Percentiles rank a stretch among this genome's conserved stretches.
phyloP scores from a whole-genome alignment of 2,888 invertebrate species.

The Nowickia ferox region DNA sequence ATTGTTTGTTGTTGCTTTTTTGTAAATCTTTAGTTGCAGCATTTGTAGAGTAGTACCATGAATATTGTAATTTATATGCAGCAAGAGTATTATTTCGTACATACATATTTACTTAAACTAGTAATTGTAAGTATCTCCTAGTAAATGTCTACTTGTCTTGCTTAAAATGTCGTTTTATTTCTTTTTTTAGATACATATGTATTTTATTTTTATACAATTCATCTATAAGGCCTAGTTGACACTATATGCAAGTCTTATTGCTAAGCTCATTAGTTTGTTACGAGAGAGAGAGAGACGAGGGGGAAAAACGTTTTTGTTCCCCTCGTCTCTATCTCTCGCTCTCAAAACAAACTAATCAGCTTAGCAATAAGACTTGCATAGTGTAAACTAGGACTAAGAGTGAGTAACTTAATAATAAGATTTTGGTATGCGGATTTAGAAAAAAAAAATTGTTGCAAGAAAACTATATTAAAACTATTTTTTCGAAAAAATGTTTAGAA shows the following conservation, averaged over 20 bases:
- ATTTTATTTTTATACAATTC: not conserved
- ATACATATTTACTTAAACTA: conserved; percentile 9
- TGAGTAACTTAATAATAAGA: conserved; percentile 23
- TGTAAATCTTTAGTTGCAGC: not conserved
- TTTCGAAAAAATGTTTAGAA: not conserved
- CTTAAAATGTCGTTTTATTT: not conserved
- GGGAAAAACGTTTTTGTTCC: too few species aligned
- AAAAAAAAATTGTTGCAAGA: not conserved
- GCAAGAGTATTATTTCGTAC: conserved; percentile 37
- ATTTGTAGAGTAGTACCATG: conserved; percentile 4
- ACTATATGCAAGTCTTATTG: too few species aligned
- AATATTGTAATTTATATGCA: conserved; percentile 49
- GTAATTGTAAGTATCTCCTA: not conserved
- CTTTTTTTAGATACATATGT: not conserved
- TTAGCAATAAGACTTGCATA: too few species aligned
- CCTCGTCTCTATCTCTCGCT: too few species aligned
- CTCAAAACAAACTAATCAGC: too few species aligned
- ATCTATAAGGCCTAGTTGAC: too few species aligned
- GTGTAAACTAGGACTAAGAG: too few species aligned
- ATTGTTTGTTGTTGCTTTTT: not conserved
- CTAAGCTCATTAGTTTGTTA: too few species aligned
- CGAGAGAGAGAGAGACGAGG: too few species aligned
- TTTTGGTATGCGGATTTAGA: conserved; percentile 41
- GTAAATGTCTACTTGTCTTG: not conserved
- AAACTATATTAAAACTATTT: conserved; percentile 22